phyloP scores from a whole-genome alignment of 2,888 invertebrate genomes.

The Andrena marginata region DNA sequence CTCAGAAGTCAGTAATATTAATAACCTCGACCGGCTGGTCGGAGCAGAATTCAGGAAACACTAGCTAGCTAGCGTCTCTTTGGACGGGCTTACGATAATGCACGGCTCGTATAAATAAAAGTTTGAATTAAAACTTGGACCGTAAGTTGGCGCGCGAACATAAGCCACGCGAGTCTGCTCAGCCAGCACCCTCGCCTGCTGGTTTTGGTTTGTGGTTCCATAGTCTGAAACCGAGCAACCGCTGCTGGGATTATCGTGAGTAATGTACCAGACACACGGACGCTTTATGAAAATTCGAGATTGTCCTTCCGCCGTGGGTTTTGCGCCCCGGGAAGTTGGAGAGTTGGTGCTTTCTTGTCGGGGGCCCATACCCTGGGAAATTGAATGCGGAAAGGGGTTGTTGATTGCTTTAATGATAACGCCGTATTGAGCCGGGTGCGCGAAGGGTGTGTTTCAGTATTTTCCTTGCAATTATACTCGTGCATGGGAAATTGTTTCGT shows the following conservation, averaged over 20 bases:
- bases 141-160: constrained; percentile 69
- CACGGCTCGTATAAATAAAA: constrained; percentile 77
- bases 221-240: constrained; percentile 64
- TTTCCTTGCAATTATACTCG: constrained; percentile 4
- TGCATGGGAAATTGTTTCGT: constrained; percentile 5
- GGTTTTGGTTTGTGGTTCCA: constrained; percentile 73
- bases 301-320: constrained; percentile 66
- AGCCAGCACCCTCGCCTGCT: constrained; percentile 23
- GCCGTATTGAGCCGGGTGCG: background rate
- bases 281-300: constrained; percentile 76
- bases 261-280: constrained; percentile 72
- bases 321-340: constrained; percentile 26
- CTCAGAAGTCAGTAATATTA: no score
- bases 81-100: constrained; percentile 71
- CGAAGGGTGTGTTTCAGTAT: background rate
- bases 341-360: constrained; percentile 41
- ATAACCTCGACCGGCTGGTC: background rate
- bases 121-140: constrained; percentile 78
- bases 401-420: constrained; percentile 43
- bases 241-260: constrained; percentile 75
- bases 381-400: constrained; percentile 28
- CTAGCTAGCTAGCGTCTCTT: constrained; percentile 5
- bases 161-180: constrained; percentile 46
- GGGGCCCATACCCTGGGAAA: constrained; percentile 15
- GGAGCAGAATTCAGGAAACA: constrained; percentile 10